phyloP scores from a whole-genome alignment of 2,113 vertebrate species.

The Urocynchramus pylzowi region DNA sequence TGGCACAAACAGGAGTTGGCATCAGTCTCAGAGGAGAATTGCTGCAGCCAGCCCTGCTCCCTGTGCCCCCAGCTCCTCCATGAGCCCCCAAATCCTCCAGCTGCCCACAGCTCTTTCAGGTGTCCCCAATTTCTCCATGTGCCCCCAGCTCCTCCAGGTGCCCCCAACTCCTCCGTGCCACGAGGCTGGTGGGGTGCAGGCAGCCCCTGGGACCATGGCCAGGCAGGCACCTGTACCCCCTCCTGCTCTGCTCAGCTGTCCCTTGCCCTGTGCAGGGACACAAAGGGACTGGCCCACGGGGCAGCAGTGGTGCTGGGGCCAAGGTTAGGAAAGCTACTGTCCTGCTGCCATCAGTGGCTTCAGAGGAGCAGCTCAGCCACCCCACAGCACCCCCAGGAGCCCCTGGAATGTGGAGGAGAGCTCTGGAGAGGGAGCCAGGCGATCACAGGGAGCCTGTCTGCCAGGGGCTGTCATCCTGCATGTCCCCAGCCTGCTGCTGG shows the following conservation, averaged over 20 bases:
- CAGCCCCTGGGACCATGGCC: background rate
- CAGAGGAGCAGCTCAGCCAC: background rate
- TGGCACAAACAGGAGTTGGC: background rate
- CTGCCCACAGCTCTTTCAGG: fast-evolving
- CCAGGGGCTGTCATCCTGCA: too few relatives aligned
- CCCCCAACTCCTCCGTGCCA: fast-evolving
- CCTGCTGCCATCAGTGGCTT: background rate
- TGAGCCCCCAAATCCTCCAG: background rate
- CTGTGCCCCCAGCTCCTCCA: background rate
- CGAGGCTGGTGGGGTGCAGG: background rate
- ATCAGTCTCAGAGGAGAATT: background rate
- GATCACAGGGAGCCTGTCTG: background rate
- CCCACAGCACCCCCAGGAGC: background rate
- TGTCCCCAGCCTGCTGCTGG: background rate
- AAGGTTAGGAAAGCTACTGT: background rate
- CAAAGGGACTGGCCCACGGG: background rate
- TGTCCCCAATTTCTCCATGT: background rate
- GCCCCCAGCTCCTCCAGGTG: background rate
- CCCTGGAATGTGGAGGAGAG: fast-evolving
- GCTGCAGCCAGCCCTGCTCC: background rate
- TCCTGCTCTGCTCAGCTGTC: background rate
- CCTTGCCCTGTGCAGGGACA: background rate
- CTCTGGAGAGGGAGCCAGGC: background rate
- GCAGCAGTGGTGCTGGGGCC: background rate
- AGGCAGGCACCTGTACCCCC: background rate